Evolutionary conservation across 2,113 vertebrate genomes (phyloP), one percentile per base, ranked within the genome.

Genomic region (Proterorhinus semilunaris): DNA sequence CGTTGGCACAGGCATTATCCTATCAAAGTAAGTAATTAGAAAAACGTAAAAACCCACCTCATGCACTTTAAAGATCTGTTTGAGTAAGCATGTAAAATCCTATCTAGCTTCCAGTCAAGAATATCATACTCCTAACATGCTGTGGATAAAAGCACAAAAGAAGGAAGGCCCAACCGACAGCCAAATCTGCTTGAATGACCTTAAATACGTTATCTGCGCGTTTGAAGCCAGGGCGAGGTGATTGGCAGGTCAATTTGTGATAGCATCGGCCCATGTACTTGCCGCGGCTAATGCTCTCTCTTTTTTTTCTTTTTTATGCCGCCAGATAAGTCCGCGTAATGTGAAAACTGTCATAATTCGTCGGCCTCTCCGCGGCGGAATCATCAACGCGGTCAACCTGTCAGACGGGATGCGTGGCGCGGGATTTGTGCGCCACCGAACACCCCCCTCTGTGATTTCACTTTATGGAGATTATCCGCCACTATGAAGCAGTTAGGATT

Each of bases 241-340:
- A 94, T 90, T 94, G 93, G 90, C 93, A 93, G 87, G 90, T 92
- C 92, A 91, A 93, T 94, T 94, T 93, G 81, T 86, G 93, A 93
- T 93, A 75, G 81, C 89, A 92, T 94, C 90, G 74, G 83, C 74
- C 78, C 82, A 91, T 91, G 89, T 91, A 89, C 90, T 92, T 84
- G 86, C 73, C 76, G 65, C 81, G 83, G 79, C 84, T 93, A 93
- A 93, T 91, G 87, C 92, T 89, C 90, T 91, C 89, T 90, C 87
- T 36, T 5, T 3, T 5, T 3, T 21, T 21, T 21, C 21, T 36
- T 36, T 36, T 36, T 36, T 36, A 3, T 36, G 27, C 27, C 87
- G 48, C 62, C 88, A 89, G 90, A 92, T 91, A 93, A 92, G 85
- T 91, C 91, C 80, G 88, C 85, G 88, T 93, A 94, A 94, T 94